These are phyloP conservation scores for Chrysotoxum bicinctum DNA, from an alignment of 2,888 invertebrate species.

Conservation along the genomic window DNA sequence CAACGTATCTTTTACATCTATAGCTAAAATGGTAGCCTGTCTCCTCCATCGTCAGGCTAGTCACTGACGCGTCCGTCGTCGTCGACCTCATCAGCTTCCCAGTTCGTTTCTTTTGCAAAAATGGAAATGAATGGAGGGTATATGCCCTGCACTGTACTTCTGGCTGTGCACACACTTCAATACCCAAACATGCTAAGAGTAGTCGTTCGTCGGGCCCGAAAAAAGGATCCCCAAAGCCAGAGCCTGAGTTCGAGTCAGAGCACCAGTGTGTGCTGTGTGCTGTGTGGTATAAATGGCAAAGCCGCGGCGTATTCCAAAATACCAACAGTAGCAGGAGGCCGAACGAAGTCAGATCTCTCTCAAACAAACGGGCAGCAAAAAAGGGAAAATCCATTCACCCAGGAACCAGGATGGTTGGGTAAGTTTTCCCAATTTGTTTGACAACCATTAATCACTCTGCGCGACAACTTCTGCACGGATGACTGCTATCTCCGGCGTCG, in stretches of 20 bases:
- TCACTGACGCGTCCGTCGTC: slow-evolving; percentile 47
- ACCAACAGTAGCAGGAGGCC: slow-evolving; percentile 40
- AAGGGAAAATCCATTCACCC: slow-evolving; percentile 70
- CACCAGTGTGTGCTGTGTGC: not conserved
- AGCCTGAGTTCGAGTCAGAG: not conserved
- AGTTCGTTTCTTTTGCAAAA: slow-evolving; percentile 47
- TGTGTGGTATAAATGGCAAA: slow-evolving; percentile 28
- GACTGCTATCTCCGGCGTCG: slow-evolving; percentile 75
- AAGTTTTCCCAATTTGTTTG: slow-evolving; percentile 78
- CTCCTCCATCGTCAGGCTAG: slow-evolving; percentile 53
- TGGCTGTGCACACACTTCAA: slow-evolving; percentile 53
- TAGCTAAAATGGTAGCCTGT: slow-evolving; percentile 43
- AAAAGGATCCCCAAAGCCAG: slow-evolving; percentile 49
- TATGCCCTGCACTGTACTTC: slow-evolving; percentile 11
- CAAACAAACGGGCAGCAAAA: slow-evolving; percentile 48
- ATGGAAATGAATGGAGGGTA: slow-evolving; percentile 44
- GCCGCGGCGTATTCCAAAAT: slow-evolving; percentile 40
- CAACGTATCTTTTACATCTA: slow-evolving; percentile 45
- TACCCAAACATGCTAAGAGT: slow-evolving; percentile 34
- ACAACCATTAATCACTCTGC: slow-evolving; percentile 79
- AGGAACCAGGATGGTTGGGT: slow-evolving; percentile 68
- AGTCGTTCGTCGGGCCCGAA: slow-evolving; percentile 5
- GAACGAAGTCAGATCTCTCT: slow-evolving; percentile 22
- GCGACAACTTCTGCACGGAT: slow-evolving; percentile 79
- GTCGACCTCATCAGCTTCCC: slow-evolving; percentile 48